phyloP scores from a whole-genome alignment of 2,888 invertebrate species.

The Erebia aethiops region DNA sequence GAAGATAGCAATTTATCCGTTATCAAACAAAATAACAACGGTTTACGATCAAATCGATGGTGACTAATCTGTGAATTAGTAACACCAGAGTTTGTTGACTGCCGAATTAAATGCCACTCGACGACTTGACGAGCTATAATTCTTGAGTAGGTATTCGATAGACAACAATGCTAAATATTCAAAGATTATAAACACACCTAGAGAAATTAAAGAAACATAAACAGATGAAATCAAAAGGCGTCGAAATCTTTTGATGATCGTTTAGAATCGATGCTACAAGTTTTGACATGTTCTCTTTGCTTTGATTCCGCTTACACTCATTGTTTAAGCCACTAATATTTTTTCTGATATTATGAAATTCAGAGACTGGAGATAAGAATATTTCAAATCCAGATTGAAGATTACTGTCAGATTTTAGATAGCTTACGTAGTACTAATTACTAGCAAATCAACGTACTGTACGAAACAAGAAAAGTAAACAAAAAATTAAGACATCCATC shows the following conservation, averaged over 20 bases:
- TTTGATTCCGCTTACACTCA: neutral
- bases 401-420: neutral
- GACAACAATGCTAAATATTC: conserved; percentile 39
- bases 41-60: conserved; percentile 32
- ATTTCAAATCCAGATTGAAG: neutral
- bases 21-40: conserved; percentile 2
- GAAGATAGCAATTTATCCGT: conserved; percentile 15
- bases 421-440: neutral
- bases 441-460: neutral
- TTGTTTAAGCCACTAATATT: too few relatives aligned
- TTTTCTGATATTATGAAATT: neutral
- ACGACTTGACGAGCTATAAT: conserved; percentile 28
- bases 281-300: conserved; percentile 1
- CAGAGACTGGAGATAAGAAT: neutral
- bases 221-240: conserved; percentile 30
- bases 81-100: conserved; percentile 38
- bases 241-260: conserved; percentile 5
- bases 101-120: conserved; percentile 34
- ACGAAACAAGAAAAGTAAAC: neutral
- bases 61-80: conserved; percentile 39
- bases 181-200: conserved; percentile 38
- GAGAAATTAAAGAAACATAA: conserved; percentile 30
- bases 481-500: neutral
- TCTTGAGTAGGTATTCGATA: conserved; percentile 17
- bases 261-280: neutral